Evolutionary conservation across 1,140 invertebrate genomes (phyloP).

Genomic region (Lordiphosa collinella): DNA sequence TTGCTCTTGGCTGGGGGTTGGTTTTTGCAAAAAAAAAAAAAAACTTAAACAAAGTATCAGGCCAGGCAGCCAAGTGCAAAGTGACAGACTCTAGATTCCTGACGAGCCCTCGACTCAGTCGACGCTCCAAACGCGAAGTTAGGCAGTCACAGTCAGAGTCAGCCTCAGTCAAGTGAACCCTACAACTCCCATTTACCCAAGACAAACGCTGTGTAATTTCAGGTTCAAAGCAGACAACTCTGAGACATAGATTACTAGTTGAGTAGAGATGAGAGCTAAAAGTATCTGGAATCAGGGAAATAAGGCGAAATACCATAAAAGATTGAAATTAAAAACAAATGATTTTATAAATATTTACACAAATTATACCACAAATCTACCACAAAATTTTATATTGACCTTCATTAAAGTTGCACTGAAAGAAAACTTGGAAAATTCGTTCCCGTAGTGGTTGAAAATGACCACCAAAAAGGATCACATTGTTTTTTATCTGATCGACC

Average conservation of each 20-base stretch:
- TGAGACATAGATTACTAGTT: neutral
- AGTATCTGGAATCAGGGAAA: neutral
- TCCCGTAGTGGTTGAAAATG: no score
- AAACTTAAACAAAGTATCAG: constrained; percentile 73
- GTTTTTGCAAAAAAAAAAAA: constrained; percentile 23
- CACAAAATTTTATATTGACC: no score
- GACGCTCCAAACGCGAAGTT: constrained; percentile 35
- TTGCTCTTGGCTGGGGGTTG: constrained; percentile 59
- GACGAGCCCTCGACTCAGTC: constrained; percentile 20
- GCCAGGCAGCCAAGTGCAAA: constrained; percentile 62
- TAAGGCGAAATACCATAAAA: no score
- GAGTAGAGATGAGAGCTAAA: neutral
- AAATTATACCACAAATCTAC: no score
- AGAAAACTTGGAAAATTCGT: no score
- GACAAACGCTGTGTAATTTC: constrained; percentile 45
- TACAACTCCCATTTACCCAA: constrained; percentile 29
- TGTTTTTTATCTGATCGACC: no score
- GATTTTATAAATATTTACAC: no score
- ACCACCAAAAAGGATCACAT: no score
- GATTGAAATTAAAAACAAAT: no score
- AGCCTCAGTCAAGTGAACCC: constrained; percentile 50
- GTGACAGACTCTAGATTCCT: constrained; percentile 30
- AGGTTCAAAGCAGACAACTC: constrained; percentile 39
- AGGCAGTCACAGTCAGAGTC: constrained; percentile 31
- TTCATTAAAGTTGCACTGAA: no score